phyloP scores from a whole-genome alignment of 2,888 invertebrate species.

The Chloroclystis v-ata region DNA sequence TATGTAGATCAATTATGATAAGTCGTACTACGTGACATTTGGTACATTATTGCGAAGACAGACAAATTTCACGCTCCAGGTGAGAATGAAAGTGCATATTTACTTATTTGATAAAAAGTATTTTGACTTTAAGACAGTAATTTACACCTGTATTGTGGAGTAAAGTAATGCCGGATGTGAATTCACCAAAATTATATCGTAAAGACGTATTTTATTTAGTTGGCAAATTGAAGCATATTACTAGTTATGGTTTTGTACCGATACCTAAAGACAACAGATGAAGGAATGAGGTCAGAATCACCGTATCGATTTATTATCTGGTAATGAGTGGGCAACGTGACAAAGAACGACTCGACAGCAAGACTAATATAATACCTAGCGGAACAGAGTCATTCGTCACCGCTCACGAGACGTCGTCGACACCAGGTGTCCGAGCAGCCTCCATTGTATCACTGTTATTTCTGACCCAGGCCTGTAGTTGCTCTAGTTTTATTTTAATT shows the following conservation, averaged over 20 bases:
- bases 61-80: too few species aligned
- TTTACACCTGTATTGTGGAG: too few species aligned
- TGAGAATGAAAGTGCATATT: too few species aligned
- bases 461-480: constrained; percentile 32
- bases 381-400: constrained; percentile 27
- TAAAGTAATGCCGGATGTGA: too few species aligned
- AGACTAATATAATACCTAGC: constrained; percentile 24
- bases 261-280: too few species aligned
- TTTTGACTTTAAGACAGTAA: too few species aligned
- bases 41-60: too few species aligned
- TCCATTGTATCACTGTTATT: constrained; percentile 53
- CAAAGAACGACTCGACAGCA: constrained; percentile 28
- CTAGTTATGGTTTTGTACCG: too few species aligned
- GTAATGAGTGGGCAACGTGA: constrained; percentile 25
- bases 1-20: constrained; percentile 17
- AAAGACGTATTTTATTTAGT: too few species aligned
- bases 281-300: neutral
- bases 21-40: neutral
- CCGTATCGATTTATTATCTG: constrained; percentile 7
- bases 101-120: too few species aligned
- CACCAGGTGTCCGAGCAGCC: constrained; percentile 44
- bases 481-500: constrained; percentile 19
- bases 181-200: too few species aligned
- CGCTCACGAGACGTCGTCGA: constrained; percentile 31
- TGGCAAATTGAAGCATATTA: too few species aligned